Base-by-base conservation (phyloP, 23 tunicate species). In the Trididemnum nubilum region DNA sequence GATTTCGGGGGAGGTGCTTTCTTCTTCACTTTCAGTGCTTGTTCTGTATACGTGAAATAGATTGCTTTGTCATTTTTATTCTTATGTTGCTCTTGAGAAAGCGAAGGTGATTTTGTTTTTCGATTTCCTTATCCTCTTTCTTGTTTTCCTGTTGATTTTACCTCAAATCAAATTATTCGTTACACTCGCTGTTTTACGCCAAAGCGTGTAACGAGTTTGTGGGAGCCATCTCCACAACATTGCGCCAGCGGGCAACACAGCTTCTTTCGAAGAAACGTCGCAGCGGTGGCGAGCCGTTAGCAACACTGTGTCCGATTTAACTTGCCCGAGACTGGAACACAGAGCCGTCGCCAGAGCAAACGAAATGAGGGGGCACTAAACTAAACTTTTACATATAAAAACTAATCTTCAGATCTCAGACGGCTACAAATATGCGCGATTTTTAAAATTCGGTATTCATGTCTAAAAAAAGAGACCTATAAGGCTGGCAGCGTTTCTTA, bases 11-110 rank as follows among this genome's bases (percentile, higher is more conserved):
- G 33, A 23, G 50, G 72, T 31, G 33, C 24, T n/a, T 77, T 77
- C 32, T 85, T 85, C 36, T 79, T 78, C 40, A 49, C 34, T 35
- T 85, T 85, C 15, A 85, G 65, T 28, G 58, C 81, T 34, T 78
- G 36, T 37, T 85, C 90, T 85, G 79, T 4, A 77, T 18, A 9
- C 22, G 32, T 3, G n/a, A 61, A 61, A 61, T 44, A 7, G 15
- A 44, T 44, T 15, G 15, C 15, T 44, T 44, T 44, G 9, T 9
- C 54, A 44, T 44, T 9, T 44, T 44, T 44, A 44, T 44, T 15
- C 54, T 44, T 15, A 9, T 44, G 15, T 44, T n/a, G n/a, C n/a
- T n/a, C 54, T 7, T 15, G 54, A 44, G 54, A 44, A 44, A 44
- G 54, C 54, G 54, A 44, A 7, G 15, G 15, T n/a, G n/a, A n/a